Evolutionary conservation across 1,140 invertebrate genomes (phyloP).

Genomic region (Aplysia californica): DNA sequence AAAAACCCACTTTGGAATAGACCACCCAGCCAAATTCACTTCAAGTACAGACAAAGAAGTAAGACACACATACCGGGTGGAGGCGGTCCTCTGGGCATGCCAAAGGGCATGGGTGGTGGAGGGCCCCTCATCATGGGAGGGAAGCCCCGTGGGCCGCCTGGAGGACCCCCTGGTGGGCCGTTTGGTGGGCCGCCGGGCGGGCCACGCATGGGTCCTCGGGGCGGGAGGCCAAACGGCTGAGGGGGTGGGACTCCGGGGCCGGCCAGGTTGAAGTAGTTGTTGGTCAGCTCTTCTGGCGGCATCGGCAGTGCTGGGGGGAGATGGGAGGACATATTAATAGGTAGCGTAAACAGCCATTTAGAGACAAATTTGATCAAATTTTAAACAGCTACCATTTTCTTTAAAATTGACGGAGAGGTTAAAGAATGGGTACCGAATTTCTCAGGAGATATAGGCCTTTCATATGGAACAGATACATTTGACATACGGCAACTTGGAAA

Average conservation of each 20-base stretch:
- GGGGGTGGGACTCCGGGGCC: constrained; percentile 47
- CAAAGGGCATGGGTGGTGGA: constrained; percentile 64
- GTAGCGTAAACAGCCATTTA: no score
- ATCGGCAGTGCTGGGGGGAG: constrained; percentile 75
- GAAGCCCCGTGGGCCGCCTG: constrained; percentile 13
- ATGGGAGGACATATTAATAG: no score
- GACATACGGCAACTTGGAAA: no score
- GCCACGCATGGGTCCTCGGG: constrained; percentile 45
- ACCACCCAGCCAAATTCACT: no score
- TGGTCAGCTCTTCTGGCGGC: constrained; percentile 80
- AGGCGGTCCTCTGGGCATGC: constrained; percentile 1
- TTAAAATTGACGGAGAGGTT: no score
- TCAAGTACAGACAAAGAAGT: no score
- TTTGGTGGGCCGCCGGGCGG: constrained; percentile 35
- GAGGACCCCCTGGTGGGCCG: constrained; percentile 31
- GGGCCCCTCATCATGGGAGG: constrained; percentile 58
- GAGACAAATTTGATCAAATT: no score
- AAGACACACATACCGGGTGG: constrained; percentile 5
- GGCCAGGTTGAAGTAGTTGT: constrained; percentile 86
- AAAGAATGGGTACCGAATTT: no score
- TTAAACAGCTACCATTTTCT: no score
- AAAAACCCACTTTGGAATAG: no score
- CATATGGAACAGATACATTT: no score
- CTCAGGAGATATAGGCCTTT: no score
- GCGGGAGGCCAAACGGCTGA: constrained; percentile 39